Evolutionary conservation across 1,140 invertebrate species (phyloP), one percentile per base, ranked within the genome.

Genomic region (Drosophila melanica): DNA sequence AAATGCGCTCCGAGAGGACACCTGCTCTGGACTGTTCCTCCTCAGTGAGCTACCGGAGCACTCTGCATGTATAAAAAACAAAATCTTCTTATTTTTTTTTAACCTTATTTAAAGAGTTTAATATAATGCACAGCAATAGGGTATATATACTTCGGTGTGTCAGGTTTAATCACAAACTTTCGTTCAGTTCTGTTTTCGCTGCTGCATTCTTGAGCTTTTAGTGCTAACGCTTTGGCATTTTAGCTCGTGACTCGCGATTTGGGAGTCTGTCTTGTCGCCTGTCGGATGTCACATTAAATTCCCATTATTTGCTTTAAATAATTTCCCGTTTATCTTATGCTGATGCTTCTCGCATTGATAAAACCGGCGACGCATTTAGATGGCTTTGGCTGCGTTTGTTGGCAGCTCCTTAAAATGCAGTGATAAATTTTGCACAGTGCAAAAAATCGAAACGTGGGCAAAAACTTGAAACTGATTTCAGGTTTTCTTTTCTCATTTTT

Each of bases 231-330:
- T 47, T 67, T 79, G 62, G 78, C 58, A 68, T 81, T 70, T 81
- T 64, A 60, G 23, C 11, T 62, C 45, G 14, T 16, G 16, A 20
- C 20, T 35, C 30, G 48, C 30, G 51, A 57, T 73, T 71, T 33
- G 67, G 73, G 35, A 62, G 69, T 71, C 58, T 72, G 69, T 71
- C 63, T 75, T 85, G 81, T 85, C 81, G 75, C 67, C 71, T 76
- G 82, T 87, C 82, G 79, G 72, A 77, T 84, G 84, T 89, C 82
- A 84, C 76, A 87, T 87, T 87, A 87, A 89, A 84, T 72, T 82
- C 77, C 63, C 76, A 79, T 87, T 87, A 89, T 89, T 89, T 87
- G 82, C 72, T 77, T 87, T 79, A 89, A 87, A 89, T 82, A 84
- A 82, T 89, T 82, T 84, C 60, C 63, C 66, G 64, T 71, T 84